Percentiles rank a stretch among this genome's conserved stretches.
phyloP scores from a whole-genome alignment of 2,797 vertebrate genomes.

The Furcifer pardalis region DNA sequence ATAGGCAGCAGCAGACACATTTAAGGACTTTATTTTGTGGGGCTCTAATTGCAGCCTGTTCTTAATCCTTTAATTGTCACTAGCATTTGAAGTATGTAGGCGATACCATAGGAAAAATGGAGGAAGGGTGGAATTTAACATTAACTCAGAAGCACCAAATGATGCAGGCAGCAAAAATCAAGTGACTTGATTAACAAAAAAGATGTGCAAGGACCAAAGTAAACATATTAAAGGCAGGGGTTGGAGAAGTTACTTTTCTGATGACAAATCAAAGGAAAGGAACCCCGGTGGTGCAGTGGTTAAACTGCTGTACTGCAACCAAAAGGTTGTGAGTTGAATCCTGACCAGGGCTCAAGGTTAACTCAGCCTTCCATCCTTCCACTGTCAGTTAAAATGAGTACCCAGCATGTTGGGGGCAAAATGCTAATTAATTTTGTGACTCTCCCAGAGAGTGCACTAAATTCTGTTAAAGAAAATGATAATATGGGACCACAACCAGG shows the following conservation, averaged over 20 bases:
- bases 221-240: not conserved
- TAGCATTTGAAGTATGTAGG: conserved; percentile 67
- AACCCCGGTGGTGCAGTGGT: no score
- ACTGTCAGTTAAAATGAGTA: no score
- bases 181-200: not conserved
- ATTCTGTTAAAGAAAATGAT: not conserved
- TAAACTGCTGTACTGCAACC: no score
- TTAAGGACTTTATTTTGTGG: conserved; percentile 64
- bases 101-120: conserved; percentile 45
- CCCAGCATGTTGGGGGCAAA: no score
- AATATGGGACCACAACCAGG: conserved; percentile 1
- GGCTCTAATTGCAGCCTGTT: conserved; percentile 62
- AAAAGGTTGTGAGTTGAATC: no score
- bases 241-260: no score
- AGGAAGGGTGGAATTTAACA: conserved; percentile 39
- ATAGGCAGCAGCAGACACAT: conserved; percentile 46
- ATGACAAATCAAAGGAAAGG: no score
- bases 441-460: no score
- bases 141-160: not conserved
- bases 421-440: no score
- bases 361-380: no score
- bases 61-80: conserved; percentile 71
- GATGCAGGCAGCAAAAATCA: not conserved
- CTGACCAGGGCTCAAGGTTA: no score
- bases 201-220: not conserved